A percentile compares a stretch with the other conserved stretches of the same genome.
Conservation (phyloP, 2,888 invertebrate genomes). For the Autographa gamma region DNA sequence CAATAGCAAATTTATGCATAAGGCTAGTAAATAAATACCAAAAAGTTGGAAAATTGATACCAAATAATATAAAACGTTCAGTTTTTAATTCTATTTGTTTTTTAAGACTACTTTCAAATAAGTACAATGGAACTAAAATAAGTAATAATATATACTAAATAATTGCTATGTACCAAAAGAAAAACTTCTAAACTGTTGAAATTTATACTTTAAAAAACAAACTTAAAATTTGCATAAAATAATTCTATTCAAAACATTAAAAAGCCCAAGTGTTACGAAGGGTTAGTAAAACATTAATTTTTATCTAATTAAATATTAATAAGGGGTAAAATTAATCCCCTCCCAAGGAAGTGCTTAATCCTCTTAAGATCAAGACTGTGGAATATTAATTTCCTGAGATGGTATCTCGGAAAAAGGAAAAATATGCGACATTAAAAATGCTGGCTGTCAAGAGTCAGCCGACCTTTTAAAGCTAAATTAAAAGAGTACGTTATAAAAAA, state of each 20-base stretch:
- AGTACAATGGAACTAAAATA: no score
- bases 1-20: neutral
- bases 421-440: slow-evolving; percentile 40
- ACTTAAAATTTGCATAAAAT: no score
- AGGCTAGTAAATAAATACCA: neutral
- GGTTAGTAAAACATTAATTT: slow-evolving; percentile 31
- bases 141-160: no score
- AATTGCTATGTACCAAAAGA: no score
- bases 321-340: slow-evolving; percentile 45
- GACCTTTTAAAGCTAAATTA: slow-evolving; percentile 33
- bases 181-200: no score
- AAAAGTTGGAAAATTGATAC: no score
- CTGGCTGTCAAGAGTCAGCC: slow-evolving; percentile 20
- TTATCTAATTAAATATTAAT: slow-evolving; percentile 53
- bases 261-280: neutral
- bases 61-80: no score
- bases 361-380: slow-evolving; percentile 46
- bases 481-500: slow-evolving; percentile 29
- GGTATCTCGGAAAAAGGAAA: slow-evolving; percentile 33
- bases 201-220: no score
- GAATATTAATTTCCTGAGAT: slow-evolving; percentile 57
- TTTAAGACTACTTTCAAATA: no score
- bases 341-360: slow-evolving; percentile 44
- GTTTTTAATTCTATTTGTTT: no score
- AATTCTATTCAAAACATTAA: slow-evolving; percentile 14